Conservation (phyloP, 92 coral and sea anemone species). For the Siderastrea radians region DNA sequence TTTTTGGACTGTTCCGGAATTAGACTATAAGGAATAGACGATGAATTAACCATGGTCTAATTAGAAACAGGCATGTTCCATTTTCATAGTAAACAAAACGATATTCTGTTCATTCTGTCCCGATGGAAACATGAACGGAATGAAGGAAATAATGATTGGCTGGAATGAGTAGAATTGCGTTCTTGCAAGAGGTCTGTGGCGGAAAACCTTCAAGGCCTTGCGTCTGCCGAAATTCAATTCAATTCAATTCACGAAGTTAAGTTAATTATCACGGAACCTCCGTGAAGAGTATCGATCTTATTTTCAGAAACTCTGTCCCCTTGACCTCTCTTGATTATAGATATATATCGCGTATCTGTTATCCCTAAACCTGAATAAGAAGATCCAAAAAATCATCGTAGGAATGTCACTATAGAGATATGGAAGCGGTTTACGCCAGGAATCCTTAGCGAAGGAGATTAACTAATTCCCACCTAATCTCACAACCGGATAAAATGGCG, state of each 20-base stretch:
- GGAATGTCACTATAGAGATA: background rate
- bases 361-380: background rate
- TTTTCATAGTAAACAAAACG: background rate
- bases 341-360: background rate
- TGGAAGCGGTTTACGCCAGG: background rate
- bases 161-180: background rate
- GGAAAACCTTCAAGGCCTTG: background rate
- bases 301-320: background rate
- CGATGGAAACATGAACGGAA: background rate
- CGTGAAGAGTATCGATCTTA: background rate
- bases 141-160: background rate
- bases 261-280: background rate
- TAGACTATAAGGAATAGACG: background rate
- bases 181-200: background rate
- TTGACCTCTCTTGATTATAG: background rate
- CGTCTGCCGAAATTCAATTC: background rate
- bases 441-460: background rate
- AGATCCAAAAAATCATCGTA: background rate
- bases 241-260: background rate
- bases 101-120: background rate
- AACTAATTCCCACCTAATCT: background rate
- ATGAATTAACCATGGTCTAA: background rate
- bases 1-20: conserved; percentile 9
- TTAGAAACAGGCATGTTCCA: background rate
- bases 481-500: background rate